These are phyloP conservation scores for Phthorimaea operculella DNA, from an alignment of 1,140 invertebrate genomes.

Conservation along the genomic window DNA sequence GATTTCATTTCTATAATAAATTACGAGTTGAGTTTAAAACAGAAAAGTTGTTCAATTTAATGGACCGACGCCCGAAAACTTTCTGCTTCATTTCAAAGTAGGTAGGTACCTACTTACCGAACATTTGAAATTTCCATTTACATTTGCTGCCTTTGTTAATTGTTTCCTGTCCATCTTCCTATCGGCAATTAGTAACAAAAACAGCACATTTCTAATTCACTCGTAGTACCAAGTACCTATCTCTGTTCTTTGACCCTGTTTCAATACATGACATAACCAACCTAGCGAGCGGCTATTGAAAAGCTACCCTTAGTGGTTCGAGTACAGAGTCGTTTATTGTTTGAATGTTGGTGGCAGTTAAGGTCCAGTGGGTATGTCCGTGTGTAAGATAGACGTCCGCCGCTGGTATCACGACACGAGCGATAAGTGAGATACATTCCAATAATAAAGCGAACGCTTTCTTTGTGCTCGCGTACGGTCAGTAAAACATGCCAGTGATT, in stretches of 20 bases:
- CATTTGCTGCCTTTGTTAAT: too few relatives aligned
- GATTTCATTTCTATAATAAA: too few relatives aligned
- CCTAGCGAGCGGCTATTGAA: not conserved
- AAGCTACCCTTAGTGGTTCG: not conserved
- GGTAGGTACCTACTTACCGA: too few relatives aligned
- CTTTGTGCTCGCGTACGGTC: conserved; percentile 29
- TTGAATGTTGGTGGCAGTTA: not conserved
- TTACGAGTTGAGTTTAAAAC: too few relatives aligned
- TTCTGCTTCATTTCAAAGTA: too few relatives aligned
- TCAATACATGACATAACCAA: not conserved
- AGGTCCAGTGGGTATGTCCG: not conserved
- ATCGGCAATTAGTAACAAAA: not conserved
- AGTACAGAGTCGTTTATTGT: not conserved
- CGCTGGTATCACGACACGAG: conserved; percentile 37
- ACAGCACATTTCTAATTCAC: not conserved
- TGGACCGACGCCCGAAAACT: too few relatives aligned
- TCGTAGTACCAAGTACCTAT: not conserved
- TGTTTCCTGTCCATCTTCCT: too few relatives aligned
- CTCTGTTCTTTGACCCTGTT: conserved; percentile 47
- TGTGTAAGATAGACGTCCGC: conserved; percentile 18
- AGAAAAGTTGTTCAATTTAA: too few relatives aligned
- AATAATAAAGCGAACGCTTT: conserved; percentile 40
- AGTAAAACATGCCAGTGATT: not conserved
- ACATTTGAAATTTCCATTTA: too few relatives aligned
- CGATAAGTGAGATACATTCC: conserved; percentile 51